Evolutionary conservation across 2,888 invertebrate genomes (phyloP), one percentile per base, ranked within the genome.

Genomic region (Campoplex capitator): DNA sequence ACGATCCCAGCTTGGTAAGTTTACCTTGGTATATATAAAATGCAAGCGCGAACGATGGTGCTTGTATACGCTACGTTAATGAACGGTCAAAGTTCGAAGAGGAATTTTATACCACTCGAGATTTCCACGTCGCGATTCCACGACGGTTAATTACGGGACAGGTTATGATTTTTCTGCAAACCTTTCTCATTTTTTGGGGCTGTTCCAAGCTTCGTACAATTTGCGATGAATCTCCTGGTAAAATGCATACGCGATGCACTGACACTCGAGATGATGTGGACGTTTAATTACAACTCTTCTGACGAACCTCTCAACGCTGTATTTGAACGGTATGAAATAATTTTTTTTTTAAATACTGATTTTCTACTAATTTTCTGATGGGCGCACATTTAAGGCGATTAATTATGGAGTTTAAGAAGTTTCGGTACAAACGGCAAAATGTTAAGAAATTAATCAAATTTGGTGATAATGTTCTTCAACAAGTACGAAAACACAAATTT

Each of bases 111-210:
- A 77, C 58, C 58, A 51, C 83, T 73, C 28, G 51, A 86, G 86
- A 86, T 87, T 87, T 70, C 62, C 84, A 70, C 87, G 71, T 77
- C 85, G 74, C 82, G 83, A 87, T 87, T 86, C 76, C 81, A 16
- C 85, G 87, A 84, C 78, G 85, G 87, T 88, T 88, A 88, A 88
- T 88, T 88, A 87, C 76, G 76, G 76, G 79, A 58, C 78, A 84
- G 74, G 62, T 28, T n/a, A 42, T 54, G 45, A 35, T 85, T 68
- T 42, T 78, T 70, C 54, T 56, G 56, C 54, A 1, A 56, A 23
- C 23, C 78, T 28, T 62, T 45, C 76, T 80, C 77, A 54, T 68
- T 28, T 73, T 67, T 28, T n/a, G 16, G 28, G 45, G 38, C 48
- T 54, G 58, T 38, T 13, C 11, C 68, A 45, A 67, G 38, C 79